A percentile compares a stretch with the other conserved stretches of the same genome.
These are phyloP conservation scores for Rhadinocentrus ornatus DNA, from an alignment of 2,797 vertebrate genomes.

Conservation along the genomic window DNA sequence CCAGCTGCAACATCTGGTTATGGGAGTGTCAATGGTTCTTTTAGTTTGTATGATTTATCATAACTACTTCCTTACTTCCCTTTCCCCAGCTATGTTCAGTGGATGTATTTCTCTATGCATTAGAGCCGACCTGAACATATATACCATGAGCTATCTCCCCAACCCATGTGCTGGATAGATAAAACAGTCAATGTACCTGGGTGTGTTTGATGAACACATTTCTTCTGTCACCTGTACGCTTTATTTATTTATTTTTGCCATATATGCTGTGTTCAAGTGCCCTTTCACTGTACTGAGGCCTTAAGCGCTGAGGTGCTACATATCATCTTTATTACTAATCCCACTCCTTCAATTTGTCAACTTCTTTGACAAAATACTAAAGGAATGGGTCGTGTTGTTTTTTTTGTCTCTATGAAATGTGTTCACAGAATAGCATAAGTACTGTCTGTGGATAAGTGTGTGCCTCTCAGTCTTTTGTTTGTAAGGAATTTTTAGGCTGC, in stretches of 20 bases:
- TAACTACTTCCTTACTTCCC: conserved; percentile 82
- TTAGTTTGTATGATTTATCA: conserved; percentile 75
- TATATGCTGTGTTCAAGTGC: conserved; percentile 59
- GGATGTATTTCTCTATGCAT: conserved; percentile 78
- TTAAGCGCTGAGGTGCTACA: conserved; percentile 41
- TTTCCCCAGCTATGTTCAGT: conserved; percentile 83
- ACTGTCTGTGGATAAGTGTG: conserved; percentile 32
- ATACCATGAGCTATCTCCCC: conserved; percentile 64
- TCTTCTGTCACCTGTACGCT: conserved; percentile 56
- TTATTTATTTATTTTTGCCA: conserved; percentile 29
- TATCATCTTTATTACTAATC: conserved; percentile 45
- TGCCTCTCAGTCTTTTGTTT: conserved; percentile 24
- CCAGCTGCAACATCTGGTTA: conserved; percentile 76
- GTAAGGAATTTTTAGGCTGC: conserved; percentile 31
- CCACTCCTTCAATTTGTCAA: conserved; percentile 60
- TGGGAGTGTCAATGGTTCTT: conserved; percentile 65
- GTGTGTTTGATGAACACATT: conserved; percentile 61
- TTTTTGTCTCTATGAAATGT: conserved; percentile 51
- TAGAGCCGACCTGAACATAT: conserved; percentile 77
- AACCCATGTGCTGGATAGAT: conserved; percentile 70
- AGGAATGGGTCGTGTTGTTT: conserved; percentile 52
- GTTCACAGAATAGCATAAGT: conserved; percentile 51
- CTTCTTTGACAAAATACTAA: conserved; percentile 54
- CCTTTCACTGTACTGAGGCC: conserved; percentile 68
- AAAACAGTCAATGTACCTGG: conserved; percentile 60